phyloP scores from a whole-genome alignment of 2,888 invertebrate species.

The Isoperla grammatica region DNA sequence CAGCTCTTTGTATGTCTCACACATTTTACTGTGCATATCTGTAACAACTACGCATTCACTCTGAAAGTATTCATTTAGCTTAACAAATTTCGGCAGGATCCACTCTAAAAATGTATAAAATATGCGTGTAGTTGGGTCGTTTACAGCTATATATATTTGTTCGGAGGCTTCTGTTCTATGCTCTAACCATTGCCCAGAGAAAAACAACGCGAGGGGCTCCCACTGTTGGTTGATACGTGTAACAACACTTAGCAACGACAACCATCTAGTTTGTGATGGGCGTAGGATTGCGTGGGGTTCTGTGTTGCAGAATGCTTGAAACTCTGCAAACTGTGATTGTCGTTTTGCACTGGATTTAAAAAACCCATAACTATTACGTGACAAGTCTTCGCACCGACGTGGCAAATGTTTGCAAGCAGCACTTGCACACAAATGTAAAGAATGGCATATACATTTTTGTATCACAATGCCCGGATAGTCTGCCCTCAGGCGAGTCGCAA shows the following conservation, averaged over 20 bases:
- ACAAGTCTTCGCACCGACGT: slow-evolving; percentile 35
- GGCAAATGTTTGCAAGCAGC: slow-evolving; percentile 37
- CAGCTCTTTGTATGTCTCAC: too few relatives aligned
- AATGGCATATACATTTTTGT: slow-evolving; percentile 38
- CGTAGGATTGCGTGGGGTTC: slow-evolving; percentile 34
- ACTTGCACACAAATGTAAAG: slow-evolving; percentile 37
- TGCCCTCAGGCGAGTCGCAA: slow-evolving; percentile 32
- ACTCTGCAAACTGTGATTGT: slow-evolving; percentile 27
- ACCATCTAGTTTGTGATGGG: slow-evolving; percentile 37
- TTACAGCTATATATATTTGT: too few relatives aligned
- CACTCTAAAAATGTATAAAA: too few relatives aligned
- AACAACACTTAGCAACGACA: slow-evolving; percentile 20
- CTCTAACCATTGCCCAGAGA: slow-evolving; percentile 15
- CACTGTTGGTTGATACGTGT: slow-evolving; percentile 19
- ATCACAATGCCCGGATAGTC: slow-evolving; percentile 32
- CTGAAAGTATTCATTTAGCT: too few relatives aligned
- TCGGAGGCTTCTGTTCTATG: too few relatives aligned
- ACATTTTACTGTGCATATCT: too few relatives aligned
- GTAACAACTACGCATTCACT: too few relatives aligned
- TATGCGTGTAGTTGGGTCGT: too few relatives aligned
- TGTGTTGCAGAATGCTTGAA: slow-evolving; percentile 33
- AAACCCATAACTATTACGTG: slow-evolving; percentile 35
- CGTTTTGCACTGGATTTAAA: slow-evolving; percentile 33
- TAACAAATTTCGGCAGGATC: too few relatives aligned
- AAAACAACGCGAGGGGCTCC: slow-evolving; percentile 22